Percentiles rank a stretch among this genome's conserved stretches.
Conservation (phyloP, 2,888 invertebrate species). For the Pimpla rufipes region DNA sequence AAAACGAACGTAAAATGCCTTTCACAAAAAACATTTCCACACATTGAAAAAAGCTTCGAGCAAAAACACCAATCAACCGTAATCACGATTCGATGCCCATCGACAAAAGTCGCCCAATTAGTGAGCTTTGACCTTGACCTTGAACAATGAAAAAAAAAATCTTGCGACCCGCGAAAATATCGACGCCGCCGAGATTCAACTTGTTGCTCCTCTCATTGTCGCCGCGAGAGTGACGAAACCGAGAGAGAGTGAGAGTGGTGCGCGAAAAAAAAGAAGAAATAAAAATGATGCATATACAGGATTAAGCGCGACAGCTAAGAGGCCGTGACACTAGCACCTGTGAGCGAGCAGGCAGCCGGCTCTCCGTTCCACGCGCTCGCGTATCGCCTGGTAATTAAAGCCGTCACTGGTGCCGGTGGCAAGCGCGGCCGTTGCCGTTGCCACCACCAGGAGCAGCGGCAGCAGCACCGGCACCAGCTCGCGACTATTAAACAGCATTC, state of each 20-base stretch:
- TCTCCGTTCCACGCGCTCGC: conserved; percentile 6
- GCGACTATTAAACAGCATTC: conserved; percentile 52
- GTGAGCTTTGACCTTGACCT: no score
- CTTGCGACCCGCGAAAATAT: no score
- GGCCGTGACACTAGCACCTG: conserved; percentile 17
- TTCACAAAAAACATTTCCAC: no score
- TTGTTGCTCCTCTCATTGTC: conserved; percentile 50
- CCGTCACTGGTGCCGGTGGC: conserved; percentile 22
- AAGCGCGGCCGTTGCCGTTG: conserved; percentile 1
- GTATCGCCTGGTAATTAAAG: conserved; percentile 52
- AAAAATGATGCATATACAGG: conserved; percentile 8
- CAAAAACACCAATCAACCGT: no score
- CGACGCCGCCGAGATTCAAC: conserved; percentile 37
- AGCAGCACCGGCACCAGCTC: conserved; percentile 25
- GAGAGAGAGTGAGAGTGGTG: not conserved
- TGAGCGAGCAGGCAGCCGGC: not conserved
- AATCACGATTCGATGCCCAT: no score
- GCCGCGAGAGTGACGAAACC: not conserved
- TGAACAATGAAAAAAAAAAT: no score
- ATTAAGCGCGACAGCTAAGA: conserved; percentile 6
- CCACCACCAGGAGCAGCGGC: no score
- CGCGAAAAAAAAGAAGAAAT: conserved; percentile 7
- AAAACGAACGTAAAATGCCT: no score
- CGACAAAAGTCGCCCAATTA: no score
- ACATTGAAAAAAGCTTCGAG: no score